A percentile compares a stretch with the other conserved stretches of the same genome.
Evolutionary conservation across 1,140 invertebrate species (phyloP).

Genomic region (Alviniconcha marisindica): DNA sequence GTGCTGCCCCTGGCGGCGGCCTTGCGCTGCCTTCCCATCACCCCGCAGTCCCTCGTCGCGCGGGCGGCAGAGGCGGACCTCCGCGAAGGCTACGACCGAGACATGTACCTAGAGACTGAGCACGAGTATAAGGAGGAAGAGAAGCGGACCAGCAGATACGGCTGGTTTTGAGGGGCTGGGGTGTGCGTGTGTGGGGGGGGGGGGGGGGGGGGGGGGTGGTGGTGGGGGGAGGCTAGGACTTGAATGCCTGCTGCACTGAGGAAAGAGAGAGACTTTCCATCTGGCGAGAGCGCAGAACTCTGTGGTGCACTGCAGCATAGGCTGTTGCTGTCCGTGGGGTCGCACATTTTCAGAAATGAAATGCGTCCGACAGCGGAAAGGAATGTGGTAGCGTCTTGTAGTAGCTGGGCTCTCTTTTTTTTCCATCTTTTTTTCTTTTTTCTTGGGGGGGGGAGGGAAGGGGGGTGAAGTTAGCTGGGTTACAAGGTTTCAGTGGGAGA

Average conservation of each 20-base stretch:
- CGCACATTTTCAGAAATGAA: too few relatives aligned
- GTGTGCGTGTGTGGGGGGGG: slow-evolving; percentile 26
- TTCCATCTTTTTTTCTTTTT: too few relatives aligned
- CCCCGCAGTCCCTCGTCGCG: slow-evolving; percentile 59
- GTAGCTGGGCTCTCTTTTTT: too few relatives aligned
- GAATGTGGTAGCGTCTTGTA: too few relatives aligned
- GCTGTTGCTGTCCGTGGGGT: too few relatives aligned
- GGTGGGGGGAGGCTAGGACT: neutral
- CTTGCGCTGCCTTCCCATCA: slow-evolving; percentile 63
- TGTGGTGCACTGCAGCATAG: too few relatives aligned
- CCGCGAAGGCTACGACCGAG: slow-evolving; percentile 70
- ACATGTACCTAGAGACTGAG: slow-evolving; percentile 67
- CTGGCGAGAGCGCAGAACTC: too few relatives aligned
- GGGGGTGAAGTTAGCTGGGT: too few relatives aligned
- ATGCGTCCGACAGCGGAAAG: too few relatives aligned
- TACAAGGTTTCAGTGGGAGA: too few relatives aligned
- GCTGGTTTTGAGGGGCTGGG: slow-evolving; percentile 63
- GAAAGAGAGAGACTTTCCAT: neutral
- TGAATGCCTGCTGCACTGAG: neutral
- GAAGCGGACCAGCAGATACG: slow-evolving; percentile 57
- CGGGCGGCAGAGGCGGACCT: slow-evolving; percentile 58
- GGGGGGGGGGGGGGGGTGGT: neutral
- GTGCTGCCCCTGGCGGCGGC: slow-evolving; percentile 66
- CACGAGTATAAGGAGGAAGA: slow-evolving; percentile 69
- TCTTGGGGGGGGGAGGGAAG: too few relatives aligned